Conservation (phyloP, 2,888 invertebrate genomes). For the Leucoma salicis region DNA sequence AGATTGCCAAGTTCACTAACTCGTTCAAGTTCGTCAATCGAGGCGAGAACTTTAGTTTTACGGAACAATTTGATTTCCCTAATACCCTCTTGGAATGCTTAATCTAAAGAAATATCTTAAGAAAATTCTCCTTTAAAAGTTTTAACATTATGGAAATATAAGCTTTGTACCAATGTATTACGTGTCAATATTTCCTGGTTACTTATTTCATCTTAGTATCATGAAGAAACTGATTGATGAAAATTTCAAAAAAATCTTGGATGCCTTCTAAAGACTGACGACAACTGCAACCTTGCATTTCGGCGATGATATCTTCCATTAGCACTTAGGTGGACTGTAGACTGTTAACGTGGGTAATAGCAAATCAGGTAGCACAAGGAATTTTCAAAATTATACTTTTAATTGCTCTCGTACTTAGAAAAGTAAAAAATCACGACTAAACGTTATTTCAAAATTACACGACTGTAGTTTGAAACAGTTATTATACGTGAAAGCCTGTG, state of each 20-base stretch:
- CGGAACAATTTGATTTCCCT: conserved; percentile 49
- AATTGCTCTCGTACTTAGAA: too few relatives aligned
- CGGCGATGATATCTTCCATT: too few relatives aligned
- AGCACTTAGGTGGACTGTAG: too few relatives aligned
- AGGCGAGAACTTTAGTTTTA: conserved; percentile 37
- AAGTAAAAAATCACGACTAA: too few relatives aligned
- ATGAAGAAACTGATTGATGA: conserved; percentile 5
- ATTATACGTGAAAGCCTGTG: too few relatives aligned
- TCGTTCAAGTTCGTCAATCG: conserved; percentile 40
- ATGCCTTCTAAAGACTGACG: background rate
- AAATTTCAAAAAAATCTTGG: conserved; percentile 6
- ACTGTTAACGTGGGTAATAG: too few relatives aligned
- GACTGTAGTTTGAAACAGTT: background rate
- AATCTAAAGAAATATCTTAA: conserved; percentile 33
- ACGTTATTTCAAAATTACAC: too few relatives aligned
- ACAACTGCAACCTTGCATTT: background rate
- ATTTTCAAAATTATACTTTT: too few relatives aligned
- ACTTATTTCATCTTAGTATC: too few relatives aligned
- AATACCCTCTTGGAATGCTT: conserved; percentile 39
- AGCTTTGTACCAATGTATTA: conserved; percentile 8
- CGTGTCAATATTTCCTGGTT: background rate
- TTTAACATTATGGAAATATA: conserved; percentile 29
- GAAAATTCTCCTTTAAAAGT: conserved; percentile 9
- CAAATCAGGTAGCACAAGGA: too few relatives aligned
- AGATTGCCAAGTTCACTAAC: conserved; percentile 46